Evolutionary conservation across 2,797 vertebrate genomes (phyloP), one percentile per base, ranked within the genome.

Genomic region (Rhinella marina): DNA sequence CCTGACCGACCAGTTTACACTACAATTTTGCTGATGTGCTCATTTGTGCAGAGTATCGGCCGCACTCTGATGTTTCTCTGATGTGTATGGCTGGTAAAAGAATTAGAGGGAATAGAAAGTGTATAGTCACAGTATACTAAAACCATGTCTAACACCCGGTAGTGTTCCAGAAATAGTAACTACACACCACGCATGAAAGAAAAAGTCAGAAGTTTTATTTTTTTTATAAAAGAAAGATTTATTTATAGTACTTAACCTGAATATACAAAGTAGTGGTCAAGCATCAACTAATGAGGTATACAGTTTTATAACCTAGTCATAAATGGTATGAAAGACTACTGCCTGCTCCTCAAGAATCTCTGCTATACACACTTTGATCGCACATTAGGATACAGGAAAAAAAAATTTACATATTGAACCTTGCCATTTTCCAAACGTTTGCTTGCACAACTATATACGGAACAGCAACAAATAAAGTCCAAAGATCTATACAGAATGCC

Each of bases 231-330:
- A 92, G 96, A 95, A 95, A 92, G 95, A 94, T 96, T 96, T 96
- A 95, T 95, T 94, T 93, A 94, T 93, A 93, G 91, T 92, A 92
- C 91, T 93, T 90, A 94, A 95, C 96, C 96, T 96, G 96, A 97
- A 96, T 96, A 96, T 96, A 97, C 96, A 97, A 96, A 96, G 96
- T 96, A 96, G 95, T 96, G 95, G 95, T 95, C 94, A 94, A 94
- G 90, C 90, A 87, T 89, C 70, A 87, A 90, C 88, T 88, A 86
- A 89, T 90, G 90, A 90, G 88, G 88, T 90, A 90, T 90, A 89
- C 78, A 70, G 64, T 76, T 83, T 75, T 78, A 66, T 85, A 85
- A 89, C 59, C 89, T 90, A 84, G 81, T 81, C 82, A 85, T 81
- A 85, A 88, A 70, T 66, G 84, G 27, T 76, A 78, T 86, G 84